Percentiles rank a stretch among this genome's conserved stretches.
Conservation (phyloP, 1,140 invertebrate species). For the Lasioglossum albipes region DNA sequence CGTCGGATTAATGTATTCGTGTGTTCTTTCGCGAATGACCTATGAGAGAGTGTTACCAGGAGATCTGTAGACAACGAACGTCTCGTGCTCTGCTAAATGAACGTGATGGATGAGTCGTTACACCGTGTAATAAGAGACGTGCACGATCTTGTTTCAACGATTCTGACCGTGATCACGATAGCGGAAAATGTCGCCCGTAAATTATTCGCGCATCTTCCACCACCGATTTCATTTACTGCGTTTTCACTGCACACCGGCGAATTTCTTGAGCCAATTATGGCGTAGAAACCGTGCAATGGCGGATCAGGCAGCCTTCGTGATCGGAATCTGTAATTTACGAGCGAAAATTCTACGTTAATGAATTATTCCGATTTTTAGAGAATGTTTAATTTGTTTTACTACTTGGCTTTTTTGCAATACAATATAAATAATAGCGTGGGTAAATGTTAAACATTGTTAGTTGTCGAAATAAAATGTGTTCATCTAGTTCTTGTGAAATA, state of each 20-base stretch:
- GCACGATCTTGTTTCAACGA: conserved; percentile 8
- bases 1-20: conserved; percentile 4
- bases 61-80: conserved; percentile 33
- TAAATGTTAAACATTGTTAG: too few relatives aligned
- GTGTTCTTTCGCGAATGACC: conserved; percentile 6
- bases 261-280: neutral
- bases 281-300: too few relatives aligned
- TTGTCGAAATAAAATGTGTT: too few relatives aligned
- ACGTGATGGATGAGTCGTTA: conserved; percentile 50
- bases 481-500: too few relatives aligned
- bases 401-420: too few relatives aligned
- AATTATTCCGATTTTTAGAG: too few relatives aligned
- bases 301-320: too few relatives aligned
- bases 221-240: conserved; percentile 20
- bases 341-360: too few relatives aligned
- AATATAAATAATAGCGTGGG: too few relatives aligned
- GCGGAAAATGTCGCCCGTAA: conserved; percentile 41
- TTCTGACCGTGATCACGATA: conserved; percentile 33
- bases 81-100: conserved; percentile 46
- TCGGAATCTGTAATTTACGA: too few relatives aligned
- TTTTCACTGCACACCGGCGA: neutral
- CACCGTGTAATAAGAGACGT: conserved; percentile 36
- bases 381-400: too few relatives aligned
- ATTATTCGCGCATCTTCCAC: conserved; percentile 24
- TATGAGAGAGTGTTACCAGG: conserved; percentile 10